phyloP scores from a whole-genome alignment of 1,140 invertebrate species.

The Papilio dardanus region DNA sequence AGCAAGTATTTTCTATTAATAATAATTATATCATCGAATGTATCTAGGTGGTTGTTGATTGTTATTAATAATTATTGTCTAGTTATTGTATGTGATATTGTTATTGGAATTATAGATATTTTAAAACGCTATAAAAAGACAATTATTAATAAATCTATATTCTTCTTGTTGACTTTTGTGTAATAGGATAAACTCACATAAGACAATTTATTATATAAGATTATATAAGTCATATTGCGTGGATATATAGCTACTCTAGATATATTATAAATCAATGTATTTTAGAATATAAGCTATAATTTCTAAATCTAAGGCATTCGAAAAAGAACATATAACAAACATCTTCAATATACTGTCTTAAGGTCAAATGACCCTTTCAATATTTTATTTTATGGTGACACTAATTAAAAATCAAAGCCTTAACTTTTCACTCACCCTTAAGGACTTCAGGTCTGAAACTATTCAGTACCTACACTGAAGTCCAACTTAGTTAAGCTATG shows the following conservation, averaged over 20 bases:
- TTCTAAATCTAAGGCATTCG: neutral
- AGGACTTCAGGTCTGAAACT: too few relatives aligned
- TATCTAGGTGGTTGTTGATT: conserved; percentile 73
- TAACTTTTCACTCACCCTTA: too few relatives aligned
- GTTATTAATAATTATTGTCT: conserved; percentile 72
- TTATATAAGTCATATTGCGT: conserved; percentile 27
- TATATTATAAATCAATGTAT: conserved; percentile 31
- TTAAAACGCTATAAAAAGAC: conserved; percentile 73
- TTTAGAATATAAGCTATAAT: conserved; percentile 26
- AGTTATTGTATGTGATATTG: conserved; percentile 81
- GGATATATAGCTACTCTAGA: conserved; percentile 29
- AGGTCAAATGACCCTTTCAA: too few relatives aligned
- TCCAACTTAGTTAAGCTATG: too few relatives aligned
- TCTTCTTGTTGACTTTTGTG: conserved; percentile 79
- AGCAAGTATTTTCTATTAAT: conserved; percentile 62
- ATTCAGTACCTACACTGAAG: too few relatives aligned
- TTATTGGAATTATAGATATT: conserved; percentile 78
- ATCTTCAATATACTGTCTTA: too few relatives aligned
- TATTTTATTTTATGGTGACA: too few relatives aligned
- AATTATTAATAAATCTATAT: conserved; percentile 68
- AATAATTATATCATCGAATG: conserved; percentile 74
- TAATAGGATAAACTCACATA: conserved; percentile 56
- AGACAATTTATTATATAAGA: conserved; percentile 35
- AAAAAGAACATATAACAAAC: neutral
- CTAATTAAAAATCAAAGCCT: too few relatives aligned